These are phyloP conservation scores for Euphydryas editha DNA, from an alignment of 2,888 invertebrate genomes.

Conservation along the genomic window DNA sequence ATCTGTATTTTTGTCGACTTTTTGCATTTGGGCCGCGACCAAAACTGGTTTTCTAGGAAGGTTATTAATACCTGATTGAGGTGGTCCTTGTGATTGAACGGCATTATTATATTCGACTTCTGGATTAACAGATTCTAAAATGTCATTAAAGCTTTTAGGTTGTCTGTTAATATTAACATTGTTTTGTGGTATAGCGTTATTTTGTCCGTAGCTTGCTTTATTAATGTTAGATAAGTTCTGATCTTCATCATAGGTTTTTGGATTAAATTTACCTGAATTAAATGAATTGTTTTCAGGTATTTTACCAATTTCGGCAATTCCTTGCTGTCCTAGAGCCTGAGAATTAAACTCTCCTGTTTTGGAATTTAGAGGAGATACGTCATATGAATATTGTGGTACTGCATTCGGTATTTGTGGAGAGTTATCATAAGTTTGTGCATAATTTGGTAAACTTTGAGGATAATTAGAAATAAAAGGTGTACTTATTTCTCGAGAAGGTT, in stretches of 20 bases:
- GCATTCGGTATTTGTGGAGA: background rate
- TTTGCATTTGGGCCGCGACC: constrained; percentile 74
- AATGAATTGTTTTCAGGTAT: background rate
- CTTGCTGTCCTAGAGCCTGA: background rate
- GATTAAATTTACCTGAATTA: background rate
- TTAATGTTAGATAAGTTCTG: constrained; percentile 11
- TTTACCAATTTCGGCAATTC: background rate
- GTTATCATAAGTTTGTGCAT: constrained; percentile 11
- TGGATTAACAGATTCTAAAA: constrained; percentile 32
- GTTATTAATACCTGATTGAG: constrained; percentile 18
- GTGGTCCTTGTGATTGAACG: constrained; percentile 15
- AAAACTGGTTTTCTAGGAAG: constrained; percentile 60
- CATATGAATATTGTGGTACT: background rate
- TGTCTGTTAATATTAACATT: constrained; percentile 23
- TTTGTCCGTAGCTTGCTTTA: background rate
- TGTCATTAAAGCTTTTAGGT: constrained; percentile 33
- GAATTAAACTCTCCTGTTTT: constrained; percentile 1
- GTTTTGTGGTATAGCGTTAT: background rate
- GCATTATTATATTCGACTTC: constrained; percentile 34
- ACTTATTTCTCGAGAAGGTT: background rate
- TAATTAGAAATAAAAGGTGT: background rate
- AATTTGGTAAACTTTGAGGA: constrained; percentile 25
- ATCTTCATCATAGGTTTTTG: constrained; percentile 6
- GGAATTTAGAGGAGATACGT: background rate
- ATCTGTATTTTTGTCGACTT: constrained; percentile 75